phyloP scores from a whole-genome alignment of 1,140 invertebrate species.

The Procambarus clarkii region DNA sequence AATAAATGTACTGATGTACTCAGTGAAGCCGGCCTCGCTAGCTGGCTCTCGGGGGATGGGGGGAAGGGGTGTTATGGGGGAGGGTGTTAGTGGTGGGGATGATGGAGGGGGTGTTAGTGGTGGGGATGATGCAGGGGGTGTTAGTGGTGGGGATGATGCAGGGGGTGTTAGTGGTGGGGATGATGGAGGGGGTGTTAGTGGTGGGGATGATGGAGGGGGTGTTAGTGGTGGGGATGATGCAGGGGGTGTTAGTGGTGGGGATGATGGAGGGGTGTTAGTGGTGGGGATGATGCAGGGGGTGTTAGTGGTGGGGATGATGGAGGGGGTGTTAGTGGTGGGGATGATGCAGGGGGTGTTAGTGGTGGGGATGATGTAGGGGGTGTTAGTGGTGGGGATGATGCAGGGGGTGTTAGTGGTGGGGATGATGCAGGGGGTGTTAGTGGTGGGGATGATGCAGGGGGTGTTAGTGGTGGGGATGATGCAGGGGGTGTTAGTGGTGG shows the following conservation, averaged over 20 bases:
- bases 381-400: no score
- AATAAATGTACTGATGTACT: slow-evolving; percentile 49
- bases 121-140: neutral
- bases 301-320: neutral
- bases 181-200: no score
- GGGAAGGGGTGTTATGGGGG: neutral
- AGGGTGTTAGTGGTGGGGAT: neutral
- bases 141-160: neutral
- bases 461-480: neutral
- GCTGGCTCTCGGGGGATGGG: neutral
- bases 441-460: neutral
- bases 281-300: neutral
- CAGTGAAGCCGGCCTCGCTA: neutral
- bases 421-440: neutral
- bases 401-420: no score
- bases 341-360: neutral
- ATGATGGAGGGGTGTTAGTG: neutral
- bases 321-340: neutral
- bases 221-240: no score
- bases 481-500: neutral
- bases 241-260: no score
- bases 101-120: neutral
- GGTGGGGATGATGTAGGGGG: neutral
- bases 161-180: neutral
- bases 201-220: no score